Percentiles rank a stretch among this genome's conserved stretches.
Evolutionary conservation across 2,888 invertebrate genomes (phyloP).

Genomic region (Diloba caeruleocephala): DNA sequence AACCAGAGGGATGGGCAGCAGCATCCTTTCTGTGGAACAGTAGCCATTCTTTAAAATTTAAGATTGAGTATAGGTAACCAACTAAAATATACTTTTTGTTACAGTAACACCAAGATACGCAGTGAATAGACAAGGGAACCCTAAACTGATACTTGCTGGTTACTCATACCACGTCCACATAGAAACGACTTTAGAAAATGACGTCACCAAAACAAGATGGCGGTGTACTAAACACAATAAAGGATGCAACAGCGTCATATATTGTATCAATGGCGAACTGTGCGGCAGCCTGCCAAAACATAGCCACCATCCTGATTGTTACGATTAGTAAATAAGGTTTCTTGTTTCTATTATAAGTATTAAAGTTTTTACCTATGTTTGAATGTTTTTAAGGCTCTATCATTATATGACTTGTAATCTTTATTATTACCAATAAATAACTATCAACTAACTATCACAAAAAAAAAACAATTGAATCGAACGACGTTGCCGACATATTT

Average conservation of each 20-base stretch:
- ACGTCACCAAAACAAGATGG: slow-evolving; percentile 40
- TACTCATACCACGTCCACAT: slow-evolving; percentile 37
- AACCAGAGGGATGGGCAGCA: too few species aligned
- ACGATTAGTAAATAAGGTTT: background rate
- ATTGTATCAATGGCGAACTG: slow-evolving; percentile 18
- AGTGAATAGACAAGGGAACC: slow-evolving; percentile 34
- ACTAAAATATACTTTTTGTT: slow-evolving; percentile 7
- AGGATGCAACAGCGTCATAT: slow-evolving; percentile 31
- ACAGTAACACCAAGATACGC: slow-evolving; percentile 2
- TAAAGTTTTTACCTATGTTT: too few species aligned
- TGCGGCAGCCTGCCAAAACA: slow-evolving; percentile 14
- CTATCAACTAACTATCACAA: too few species aligned
- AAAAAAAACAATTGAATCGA: too few species aligned
- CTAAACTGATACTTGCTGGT: slow-evolving; percentile 29
- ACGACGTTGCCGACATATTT: too few species aligned
- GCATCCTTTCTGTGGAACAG: too few species aligned
- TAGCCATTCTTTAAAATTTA: too few species aligned
- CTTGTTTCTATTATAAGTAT: slow-evolving; percentile 1
- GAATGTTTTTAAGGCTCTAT: too few species aligned
- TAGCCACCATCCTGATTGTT: slow-evolving; percentile 29
- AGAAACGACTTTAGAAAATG: background rate
- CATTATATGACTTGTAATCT: too few species aligned
- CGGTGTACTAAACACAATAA: slow-evolving; percentile 38
- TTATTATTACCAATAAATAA: too few species aligned
- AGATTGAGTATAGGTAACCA: too few species aligned